Percentiles rank a stretch among this genome's conserved stretches.
phyloP scores from a whole-genome alignment of 1,140 invertebrate species.

The Apolygus lucorum region DNA sequence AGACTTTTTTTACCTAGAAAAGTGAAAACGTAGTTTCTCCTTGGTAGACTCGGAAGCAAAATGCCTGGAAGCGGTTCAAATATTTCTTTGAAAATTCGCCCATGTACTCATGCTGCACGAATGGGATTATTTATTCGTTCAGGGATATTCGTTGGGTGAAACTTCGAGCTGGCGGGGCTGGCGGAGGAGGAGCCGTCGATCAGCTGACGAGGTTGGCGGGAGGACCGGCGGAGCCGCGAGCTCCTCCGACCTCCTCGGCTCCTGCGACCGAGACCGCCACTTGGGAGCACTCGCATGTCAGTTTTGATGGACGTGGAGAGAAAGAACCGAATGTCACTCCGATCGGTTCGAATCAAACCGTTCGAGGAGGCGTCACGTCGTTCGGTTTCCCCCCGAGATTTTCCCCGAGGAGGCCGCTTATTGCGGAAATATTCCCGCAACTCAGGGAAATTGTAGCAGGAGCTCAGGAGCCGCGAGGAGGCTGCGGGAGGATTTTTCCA shows the following conservation, averaged over 20 bases:
- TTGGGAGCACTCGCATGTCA: constrained; percentile 8
- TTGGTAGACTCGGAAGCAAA: too few species aligned
- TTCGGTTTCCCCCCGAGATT: constrained; percentile 10
- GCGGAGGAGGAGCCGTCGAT: too few species aligned
- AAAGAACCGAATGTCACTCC: not conserved
- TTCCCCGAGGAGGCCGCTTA: not conserved
- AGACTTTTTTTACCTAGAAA: too few species aligned
- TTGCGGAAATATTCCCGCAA: constrained; percentile 25
- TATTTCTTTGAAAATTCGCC: too few species aligned
- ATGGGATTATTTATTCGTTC: too few species aligned
- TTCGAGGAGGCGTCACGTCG: not conserved
- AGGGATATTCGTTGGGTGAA: too few species aligned
- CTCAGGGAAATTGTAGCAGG: constrained; percentile 22
- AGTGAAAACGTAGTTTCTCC: too few species aligned
- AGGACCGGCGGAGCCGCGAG: not conserved
- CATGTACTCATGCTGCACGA: too few species aligned
- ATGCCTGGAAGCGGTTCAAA: too few species aligned
- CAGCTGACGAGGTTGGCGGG: too few species aligned
- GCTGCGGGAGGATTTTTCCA: not conserved
- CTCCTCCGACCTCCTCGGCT: not conserved
- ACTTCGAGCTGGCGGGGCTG: too few species aligned
- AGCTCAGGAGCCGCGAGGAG: constrained; percentile 12
- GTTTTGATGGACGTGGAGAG: constrained; percentile 8
- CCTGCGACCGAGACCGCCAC: constrained; percentile 5
- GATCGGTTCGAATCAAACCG: too few species aligned